Evolutionary conservation across 30 jellyfish, hydroid and myxozoan genomes (phyloP), one percentile per base, ranked within the genome.

Genomic region (Haliclystus octoradiatus): DNA sequence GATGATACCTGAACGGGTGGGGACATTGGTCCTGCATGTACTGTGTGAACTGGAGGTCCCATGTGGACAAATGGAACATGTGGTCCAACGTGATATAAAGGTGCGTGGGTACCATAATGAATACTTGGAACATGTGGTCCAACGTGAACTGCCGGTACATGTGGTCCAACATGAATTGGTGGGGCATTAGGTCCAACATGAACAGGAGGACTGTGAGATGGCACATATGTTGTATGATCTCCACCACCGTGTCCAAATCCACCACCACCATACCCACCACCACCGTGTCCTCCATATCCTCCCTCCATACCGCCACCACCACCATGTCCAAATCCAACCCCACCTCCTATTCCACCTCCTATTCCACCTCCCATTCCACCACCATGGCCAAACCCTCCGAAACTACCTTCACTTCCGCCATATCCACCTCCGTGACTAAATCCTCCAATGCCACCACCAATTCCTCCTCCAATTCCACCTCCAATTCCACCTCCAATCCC

Each of bases 151-250:
- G 95, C 95, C n/a, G 95, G 93, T 34, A 84, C 95, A 34, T 84
- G 95, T 34, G 95, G 95, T 22, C 95, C 95, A 64, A 84, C 95
- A 62, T 84, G 95, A 72, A 84, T 83, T 78, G 95, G 95, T 5
- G 95, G 95, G 33, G 95, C 95, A 73, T 84, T 84, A 64, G 95
- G 95, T 31, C 95, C 95, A 71, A 84, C 95, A 62, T 84, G 95
- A 52, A 84, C 91, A 19, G 95, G 95, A 7, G 95, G 93, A 31
- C 92, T 77, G 63, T 84, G 95, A 27, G 95, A 84, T 66, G 95
- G 95, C 27, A 84, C 95, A 65, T 84, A 84, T 28, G 95, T 84
- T 31, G 95, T 84, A 51, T 84, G 95, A 35, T 84, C 95, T 12
- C 79, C 88, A 24, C 79, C 84, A 33, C 28, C 84, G 0, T 84